Evolutionary conservation across 2,797 vertebrate genomes (phyloP).

Genomic region (Galagoides demidoff): DNA sequence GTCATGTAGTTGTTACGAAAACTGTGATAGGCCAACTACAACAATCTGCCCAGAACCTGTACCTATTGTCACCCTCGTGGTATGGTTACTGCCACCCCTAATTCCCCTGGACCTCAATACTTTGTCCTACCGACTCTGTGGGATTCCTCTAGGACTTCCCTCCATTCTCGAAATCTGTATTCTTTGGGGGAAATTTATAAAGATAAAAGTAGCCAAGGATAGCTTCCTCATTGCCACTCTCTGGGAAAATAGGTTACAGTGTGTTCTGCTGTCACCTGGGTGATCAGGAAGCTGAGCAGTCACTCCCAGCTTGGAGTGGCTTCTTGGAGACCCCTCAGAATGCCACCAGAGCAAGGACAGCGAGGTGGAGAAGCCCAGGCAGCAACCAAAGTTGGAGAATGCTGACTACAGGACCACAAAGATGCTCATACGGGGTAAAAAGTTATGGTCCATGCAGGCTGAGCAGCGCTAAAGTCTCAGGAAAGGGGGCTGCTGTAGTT

Average conservation of each 20-base stretch:
- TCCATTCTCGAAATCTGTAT: background rate
- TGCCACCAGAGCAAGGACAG: background rate
- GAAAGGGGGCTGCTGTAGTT: too few relatives aligned
- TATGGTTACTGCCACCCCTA: too few relatives aligned
- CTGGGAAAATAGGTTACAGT: background rate
- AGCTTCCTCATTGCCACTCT: background rate
- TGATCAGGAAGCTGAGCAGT: background rate
- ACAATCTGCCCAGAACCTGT: background rate
- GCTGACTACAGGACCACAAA: background rate
- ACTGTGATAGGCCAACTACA: background rate
- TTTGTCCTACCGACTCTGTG: background rate
- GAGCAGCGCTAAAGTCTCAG: background rate
- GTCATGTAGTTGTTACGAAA: background rate
- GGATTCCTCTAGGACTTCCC: background rate
- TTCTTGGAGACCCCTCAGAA: background rate
- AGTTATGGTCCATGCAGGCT: background rate
- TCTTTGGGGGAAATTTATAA: background rate
- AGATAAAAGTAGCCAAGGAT: background rate
- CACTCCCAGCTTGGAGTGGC: background rate
- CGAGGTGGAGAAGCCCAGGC: background rate
- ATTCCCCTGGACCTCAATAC: background rate
- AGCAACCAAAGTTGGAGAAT: background rate
- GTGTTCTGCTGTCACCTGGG: background rate
- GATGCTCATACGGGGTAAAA: background rate
- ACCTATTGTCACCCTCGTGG: fast-evolving